Percentiles rank a stretch among this genome's conserved stretches.
Conservation (phyloP, 2,888 invertebrate species). For the Megalurothrips usitatus region DNA sequence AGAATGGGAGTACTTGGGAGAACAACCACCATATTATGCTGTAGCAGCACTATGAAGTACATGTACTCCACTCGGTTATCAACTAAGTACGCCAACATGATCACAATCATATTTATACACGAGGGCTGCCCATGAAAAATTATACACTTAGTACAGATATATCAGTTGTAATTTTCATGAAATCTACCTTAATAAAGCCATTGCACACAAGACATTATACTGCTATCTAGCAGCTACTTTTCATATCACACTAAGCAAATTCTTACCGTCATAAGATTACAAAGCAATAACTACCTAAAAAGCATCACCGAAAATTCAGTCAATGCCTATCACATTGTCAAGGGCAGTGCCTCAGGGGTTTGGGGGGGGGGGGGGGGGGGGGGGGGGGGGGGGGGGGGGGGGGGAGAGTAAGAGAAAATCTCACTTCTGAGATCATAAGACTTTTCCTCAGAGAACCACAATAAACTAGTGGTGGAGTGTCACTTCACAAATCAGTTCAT, state of each 20-base stretch:
- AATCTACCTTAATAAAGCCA: no score
- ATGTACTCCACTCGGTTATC: conserved; percentile 17
- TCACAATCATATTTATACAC: not conserved
- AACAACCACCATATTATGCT: not conserved
- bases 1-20: not conserved
- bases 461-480: not conserved
- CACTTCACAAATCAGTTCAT: not conserved
- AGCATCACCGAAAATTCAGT: conserved; percentile 14
- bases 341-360: not conserved
- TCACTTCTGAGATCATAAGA: conserved; percentile 17
- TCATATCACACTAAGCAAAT: not conserved
- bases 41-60: conserved; percentile 3
- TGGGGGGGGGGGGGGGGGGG: no score
- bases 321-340: conserved; percentile 8
- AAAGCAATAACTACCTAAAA: not conserved
- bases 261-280: not conserved
- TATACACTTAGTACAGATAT: not conserved
- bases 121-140: not conserved
- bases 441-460: not conserved
- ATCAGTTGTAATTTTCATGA: no score
- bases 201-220: not conserved
- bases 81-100: conserved; percentile 26
- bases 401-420: conserved; percentile 15
- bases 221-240: not conserved
- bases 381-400: no score